Conservation (phyloP, 2,888 invertebrate species). For the Pristionchus mayeri region DNA sequence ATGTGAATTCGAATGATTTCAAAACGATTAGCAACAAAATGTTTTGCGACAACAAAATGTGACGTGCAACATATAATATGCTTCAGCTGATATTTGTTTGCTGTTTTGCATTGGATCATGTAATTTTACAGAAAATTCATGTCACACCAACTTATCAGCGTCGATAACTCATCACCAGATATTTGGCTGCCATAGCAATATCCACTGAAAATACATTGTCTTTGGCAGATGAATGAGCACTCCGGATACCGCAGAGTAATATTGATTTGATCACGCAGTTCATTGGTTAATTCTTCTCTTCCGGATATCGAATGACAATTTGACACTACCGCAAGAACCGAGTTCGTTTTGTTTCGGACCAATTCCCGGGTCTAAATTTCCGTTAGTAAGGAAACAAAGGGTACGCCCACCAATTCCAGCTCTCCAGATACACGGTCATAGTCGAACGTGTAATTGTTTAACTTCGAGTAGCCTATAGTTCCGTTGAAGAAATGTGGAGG, state of each 20-base stretch:
- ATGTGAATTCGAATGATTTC: too few species aligned
- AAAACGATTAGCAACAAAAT: too few species aligned
- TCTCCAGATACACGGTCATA: background rate
- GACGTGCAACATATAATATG: too few species aligned
- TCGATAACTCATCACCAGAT: background rate
- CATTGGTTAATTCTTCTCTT: background rate
- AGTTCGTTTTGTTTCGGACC: background rate
- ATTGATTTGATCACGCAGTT: background rate
- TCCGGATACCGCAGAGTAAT: background rate
- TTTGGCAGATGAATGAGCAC: background rate
- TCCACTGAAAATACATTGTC: background rate
- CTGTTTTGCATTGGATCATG: too few species aligned
- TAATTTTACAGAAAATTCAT: too few species aligned
- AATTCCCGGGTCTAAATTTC: background rate
- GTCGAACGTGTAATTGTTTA: conserved; percentile 27
- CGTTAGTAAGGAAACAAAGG: too few species aligned
- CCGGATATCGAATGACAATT: background rate
- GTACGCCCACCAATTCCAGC: background rate
- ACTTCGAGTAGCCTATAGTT: background rate
- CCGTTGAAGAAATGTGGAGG: conserved; percentile 32
- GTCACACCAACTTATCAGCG: background rate
- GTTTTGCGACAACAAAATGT: too few species aligned
- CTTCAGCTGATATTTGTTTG: too few species aligned
- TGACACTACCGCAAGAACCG: background rate
- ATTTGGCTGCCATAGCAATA: background rate